Evolutionary conservation across 2,888 invertebrate species (phyloP).

Genomic region (Polydesmus complanatus): DNA sequence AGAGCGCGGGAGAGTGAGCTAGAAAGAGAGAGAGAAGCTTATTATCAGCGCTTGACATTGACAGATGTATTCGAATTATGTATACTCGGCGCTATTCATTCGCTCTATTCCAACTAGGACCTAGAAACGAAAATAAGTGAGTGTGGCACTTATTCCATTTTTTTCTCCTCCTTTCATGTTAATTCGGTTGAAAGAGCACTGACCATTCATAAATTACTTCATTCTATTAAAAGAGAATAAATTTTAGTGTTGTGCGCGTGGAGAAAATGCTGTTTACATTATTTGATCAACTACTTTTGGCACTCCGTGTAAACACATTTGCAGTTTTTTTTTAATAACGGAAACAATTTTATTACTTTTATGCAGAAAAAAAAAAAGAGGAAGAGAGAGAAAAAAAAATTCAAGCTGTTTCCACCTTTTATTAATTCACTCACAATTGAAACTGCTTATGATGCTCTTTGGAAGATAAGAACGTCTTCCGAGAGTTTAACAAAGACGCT

Average conservation of each 20-base stretch:
- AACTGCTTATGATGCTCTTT: too few species aligned
- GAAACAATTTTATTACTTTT: too few species aligned
- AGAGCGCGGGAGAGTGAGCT: not conserved
- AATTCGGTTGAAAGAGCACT: not conserved
- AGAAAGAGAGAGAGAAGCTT: not conserved
- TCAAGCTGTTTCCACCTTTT: too few species aligned
- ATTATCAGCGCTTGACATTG: not conserved
- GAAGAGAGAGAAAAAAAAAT: too few species aligned
- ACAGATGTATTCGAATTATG: not conserved
- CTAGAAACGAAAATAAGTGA: not conserved
- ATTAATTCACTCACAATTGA: too few species aligned
- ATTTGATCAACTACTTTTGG: too few species aligned
- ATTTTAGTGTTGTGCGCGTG: too few species aligned
- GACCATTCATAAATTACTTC: not conserved
- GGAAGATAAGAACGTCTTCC: too few species aligned
- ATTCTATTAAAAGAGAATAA: too few species aligned
- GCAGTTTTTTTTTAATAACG: not conserved
- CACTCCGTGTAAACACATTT: not conserved
- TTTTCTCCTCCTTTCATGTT: not conserved
- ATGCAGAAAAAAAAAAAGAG: too few species aligned
- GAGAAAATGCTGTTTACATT: too few species aligned
- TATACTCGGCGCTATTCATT: not conserved
- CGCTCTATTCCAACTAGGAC: not conserved
- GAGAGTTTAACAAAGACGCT: too few species aligned
- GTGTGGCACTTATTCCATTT: not conserved